Evolutionary conservation across 2,113 vertebrate genomes (phyloP).

Genomic region (Neodontobutis hainanensis): DNA sequence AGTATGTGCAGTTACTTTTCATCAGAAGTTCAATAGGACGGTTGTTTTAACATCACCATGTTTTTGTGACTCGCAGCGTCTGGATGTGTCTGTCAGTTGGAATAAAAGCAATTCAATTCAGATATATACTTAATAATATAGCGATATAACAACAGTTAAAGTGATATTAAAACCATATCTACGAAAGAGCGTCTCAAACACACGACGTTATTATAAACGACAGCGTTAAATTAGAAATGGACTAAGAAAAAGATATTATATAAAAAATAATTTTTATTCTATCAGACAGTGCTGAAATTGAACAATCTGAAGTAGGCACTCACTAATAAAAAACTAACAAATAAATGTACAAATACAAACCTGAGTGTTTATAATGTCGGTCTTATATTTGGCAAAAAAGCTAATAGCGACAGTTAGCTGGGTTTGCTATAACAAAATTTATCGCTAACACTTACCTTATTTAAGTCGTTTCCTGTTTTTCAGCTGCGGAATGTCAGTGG

Average conservation of each 20-base stretch:
- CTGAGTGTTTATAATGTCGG: no score
- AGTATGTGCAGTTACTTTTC: constrained; percentile 69
- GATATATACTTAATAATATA: background rate
- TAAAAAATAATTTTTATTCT: background rate
- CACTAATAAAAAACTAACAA: no score
- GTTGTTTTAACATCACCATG: constrained; percentile 52
- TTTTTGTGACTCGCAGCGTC: constrained; percentile 25
- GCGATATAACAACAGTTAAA: background rate
- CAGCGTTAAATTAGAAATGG: no score
- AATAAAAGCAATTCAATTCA: background rate
- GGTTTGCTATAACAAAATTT: constrained; percentile 60
- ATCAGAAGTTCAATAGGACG: constrained; percentile 66
- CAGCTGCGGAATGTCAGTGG: background rate
- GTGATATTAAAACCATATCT: background rate
- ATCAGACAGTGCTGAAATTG: no score
- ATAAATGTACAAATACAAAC: no score
- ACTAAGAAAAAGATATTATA: background rate
- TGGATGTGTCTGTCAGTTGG: constrained; percentile 19
- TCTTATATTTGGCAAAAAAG: constrained; percentile 37
- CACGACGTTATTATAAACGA: background rate
- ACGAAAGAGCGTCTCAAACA: background rate
- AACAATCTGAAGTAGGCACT: no score
- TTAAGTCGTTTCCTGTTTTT: constrained; percentile 48
- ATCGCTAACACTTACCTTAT: constrained; percentile 72
- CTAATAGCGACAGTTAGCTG: constrained; percentile 66